phyloP scores from a whole-genome alignment of 2,113 vertebrate species.

The Phalacrocorax carbo region DNA sequence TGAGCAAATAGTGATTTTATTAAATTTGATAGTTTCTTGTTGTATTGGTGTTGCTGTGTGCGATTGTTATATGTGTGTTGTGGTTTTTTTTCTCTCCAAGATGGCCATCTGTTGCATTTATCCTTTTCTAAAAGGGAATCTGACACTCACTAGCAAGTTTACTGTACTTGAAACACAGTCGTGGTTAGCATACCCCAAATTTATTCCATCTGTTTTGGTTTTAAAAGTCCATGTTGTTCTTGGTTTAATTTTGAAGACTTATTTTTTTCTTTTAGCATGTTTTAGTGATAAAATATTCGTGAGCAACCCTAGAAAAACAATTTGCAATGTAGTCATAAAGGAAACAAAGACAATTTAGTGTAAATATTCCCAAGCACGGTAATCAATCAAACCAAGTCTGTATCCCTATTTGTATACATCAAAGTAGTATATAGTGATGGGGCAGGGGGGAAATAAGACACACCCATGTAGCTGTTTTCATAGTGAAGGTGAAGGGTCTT shows the following conservation, averaged over 20 bases:
- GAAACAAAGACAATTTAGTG: background rate
- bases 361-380: constrained; percentile 1
- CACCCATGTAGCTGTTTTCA: background rate
- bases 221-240: constrained; percentile 16
- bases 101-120: constrained; percentile 47
- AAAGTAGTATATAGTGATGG: background rate
- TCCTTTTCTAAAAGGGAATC: constrained; percentile 3
- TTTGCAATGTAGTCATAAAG: background rate
- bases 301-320: constrained; percentile 7
- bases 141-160: constrained; percentile 27
- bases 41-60: background rate
- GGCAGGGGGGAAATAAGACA: background rate
- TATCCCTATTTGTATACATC: background rate
- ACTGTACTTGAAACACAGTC: constrained; percentile 4
- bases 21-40: background rate
- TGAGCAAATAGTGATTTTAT: background rate
- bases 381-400: constrained; percentile 19
- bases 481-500: background rate
- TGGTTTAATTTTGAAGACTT: constrained; percentile 6
- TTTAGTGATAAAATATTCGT: constrained; percentile 26
- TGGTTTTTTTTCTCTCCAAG: background rate
- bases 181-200: constrained; percentile 26
- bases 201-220: constrained; percentile 37
- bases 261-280: background rate
- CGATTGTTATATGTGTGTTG: background rate